Base-by-base conservation (phyloP, 1,140 invertebrate genomes). In the Diorhabda sublineata region DNA sequence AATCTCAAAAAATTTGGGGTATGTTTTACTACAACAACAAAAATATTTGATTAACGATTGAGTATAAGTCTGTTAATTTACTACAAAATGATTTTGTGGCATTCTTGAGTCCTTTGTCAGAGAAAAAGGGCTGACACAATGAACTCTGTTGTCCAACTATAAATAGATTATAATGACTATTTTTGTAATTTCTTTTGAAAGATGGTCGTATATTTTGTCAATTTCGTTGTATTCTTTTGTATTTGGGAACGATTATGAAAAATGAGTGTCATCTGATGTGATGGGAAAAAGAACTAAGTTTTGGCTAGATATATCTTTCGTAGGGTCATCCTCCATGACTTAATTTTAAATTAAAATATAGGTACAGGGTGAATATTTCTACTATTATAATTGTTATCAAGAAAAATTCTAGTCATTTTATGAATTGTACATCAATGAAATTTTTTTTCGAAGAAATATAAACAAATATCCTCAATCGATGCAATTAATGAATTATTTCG, bases 91-190 rank as follows among this genome's bases (percentile, higher is more conserved):
- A 52, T n/a, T 52, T 2, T n/a, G 47, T 3, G n/a, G 47, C 47
- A 52, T 52, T 52, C 47, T 52, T 52, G 47, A n/a, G 47, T 4
- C 47, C 47, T 52, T 52, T 52, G 47, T 52, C 47, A 52, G 47
- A 52, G 47, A 52, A 52, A 52, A 52, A 52, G 47, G 47, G 47
- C 47, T 52, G 47, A 6, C 3, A 52, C 47, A 52, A 52, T 52
- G 47, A n/a, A n/a, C 47, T n/a, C 47, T n/a, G 47, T 8, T 52
- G 47, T 52, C 47, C 47, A n/a, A 52, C 47, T n/a, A 52, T 52
- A 52, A 52, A 52, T 52, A 52, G 47, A 52, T 52, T 52, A 52
- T 52, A 52, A 52, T 52, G 47, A 52, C 47, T 52, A 52, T 52
- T 52, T 52, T 52, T 52, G 47, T 52, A n/a, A 52, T 52, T 52